A percentile compares a stretch with the other conserved stretches of the same genome.
Conservation (phyloP, 2,888 invertebrate genomes). For the Epsilonema sp. region DNA sequence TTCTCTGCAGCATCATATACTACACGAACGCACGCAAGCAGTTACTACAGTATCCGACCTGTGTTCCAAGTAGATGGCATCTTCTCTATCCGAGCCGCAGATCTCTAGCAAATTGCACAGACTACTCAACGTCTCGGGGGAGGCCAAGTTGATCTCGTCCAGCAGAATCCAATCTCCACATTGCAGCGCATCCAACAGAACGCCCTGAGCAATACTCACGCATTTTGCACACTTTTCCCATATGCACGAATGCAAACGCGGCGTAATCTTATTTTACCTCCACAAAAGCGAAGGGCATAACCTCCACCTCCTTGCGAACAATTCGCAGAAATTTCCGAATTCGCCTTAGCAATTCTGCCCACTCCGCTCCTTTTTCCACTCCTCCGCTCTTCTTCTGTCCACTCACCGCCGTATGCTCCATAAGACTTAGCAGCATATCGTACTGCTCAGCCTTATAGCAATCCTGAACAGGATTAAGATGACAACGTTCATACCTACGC, state of each 20-base stretch:
- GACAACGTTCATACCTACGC: no score
- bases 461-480: no score
- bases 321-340: neutral
- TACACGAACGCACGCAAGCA: neutral
- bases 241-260: no score
- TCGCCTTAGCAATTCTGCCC: neutral
- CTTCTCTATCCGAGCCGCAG: no score
- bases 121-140: conserved; percentile 85
- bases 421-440: no score
- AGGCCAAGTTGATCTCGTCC: conserved; percentile 94
- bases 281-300: conserved; percentile 5
- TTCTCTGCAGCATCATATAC: no score
- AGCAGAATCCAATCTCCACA: conserved; percentile 78
- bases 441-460: no score
- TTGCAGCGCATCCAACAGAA: conserved; percentile 64
- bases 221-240: neutral
- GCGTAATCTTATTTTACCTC: conserved; percentile 2
- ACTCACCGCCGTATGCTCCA: no score
- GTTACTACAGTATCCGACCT: neutral
- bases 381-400: no score
- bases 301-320: neutral
- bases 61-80: neutral
- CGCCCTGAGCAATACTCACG: conserved; percentile 40
- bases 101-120: conserved; percentile 70
- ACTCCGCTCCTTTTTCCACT: neutral